Conservation (phyloP, 2,113 vertebrate genomes). For the Pelusios castaneus region DNA sequence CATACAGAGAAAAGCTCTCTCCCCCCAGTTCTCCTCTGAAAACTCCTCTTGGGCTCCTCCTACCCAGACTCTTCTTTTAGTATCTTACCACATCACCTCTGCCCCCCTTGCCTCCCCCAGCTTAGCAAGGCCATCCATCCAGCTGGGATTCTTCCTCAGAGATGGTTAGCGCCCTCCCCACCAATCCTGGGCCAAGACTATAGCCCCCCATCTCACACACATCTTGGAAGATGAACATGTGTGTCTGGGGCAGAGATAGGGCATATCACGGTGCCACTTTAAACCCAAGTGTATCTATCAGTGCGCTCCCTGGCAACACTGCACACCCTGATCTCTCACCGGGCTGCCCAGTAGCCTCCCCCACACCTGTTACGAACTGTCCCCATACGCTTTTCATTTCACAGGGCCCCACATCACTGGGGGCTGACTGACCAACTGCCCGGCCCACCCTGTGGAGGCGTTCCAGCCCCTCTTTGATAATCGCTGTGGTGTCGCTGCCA, state of each 20-base stretch:
- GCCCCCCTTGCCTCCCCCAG: not conserved
- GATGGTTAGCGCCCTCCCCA: not conserved
- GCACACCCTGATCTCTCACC: not conserved
- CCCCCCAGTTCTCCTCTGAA: not conserved
- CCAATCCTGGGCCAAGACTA: not conserved
- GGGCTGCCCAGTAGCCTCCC: not conserved
- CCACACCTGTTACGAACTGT: not conserved
- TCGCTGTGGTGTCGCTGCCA: not conserved
- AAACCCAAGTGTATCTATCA: not conserved
- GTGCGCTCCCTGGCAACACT: not conserved
- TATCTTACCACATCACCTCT: not conserved
- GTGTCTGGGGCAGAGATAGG: not conserved
- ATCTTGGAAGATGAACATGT: not conserved
- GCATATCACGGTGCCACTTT: not conserved
- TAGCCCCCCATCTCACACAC: not conserved
- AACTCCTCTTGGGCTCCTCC: not conserved
- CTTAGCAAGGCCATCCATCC: not conserved
- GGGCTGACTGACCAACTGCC: not conserved
- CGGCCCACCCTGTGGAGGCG: not conserved
- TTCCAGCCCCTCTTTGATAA: not conserved
- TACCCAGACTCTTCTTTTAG: not conserved
- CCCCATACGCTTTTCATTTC: not conserved
- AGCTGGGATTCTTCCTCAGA: not conserved
- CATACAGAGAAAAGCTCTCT: not conserved
- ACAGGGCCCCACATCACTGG: not conserved